A percentile compares a stretch with the other conserved stretches of the same genome.
These are phyloP conservation scores for Panurus biarmicus DNA, from an alignment of 2,113 vertebrate species.

Conservation along the genomic window DNA sequence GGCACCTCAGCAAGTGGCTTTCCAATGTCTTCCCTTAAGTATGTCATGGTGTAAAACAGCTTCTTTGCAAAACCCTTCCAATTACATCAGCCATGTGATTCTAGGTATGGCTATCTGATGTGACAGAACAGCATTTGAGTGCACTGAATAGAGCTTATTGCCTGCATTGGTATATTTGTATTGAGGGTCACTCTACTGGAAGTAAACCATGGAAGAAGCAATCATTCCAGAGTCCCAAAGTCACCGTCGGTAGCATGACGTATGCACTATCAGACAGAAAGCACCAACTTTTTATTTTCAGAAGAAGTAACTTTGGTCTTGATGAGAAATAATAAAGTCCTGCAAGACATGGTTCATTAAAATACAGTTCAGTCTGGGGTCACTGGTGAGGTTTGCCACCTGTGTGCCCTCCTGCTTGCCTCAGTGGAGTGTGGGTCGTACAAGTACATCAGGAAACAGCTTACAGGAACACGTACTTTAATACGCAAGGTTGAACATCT, in stretches of 20 bases:
- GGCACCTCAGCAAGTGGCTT: not conserved
- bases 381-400: not conserved
- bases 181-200: not conserved
- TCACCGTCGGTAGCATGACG: rapidly evolving
- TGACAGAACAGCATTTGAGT: rapidly evolving
- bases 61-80: not conserved
- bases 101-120: not conserved
- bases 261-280: not conserved
- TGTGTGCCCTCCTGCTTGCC: not conserved
- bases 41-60: not conserved
- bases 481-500: not conserved
- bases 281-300: not conserved
- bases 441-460: not conserved
- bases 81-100: not conserved
- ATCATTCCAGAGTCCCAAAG: not conserved
- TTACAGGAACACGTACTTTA: not conserved
- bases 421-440: not conserved
- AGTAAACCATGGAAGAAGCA: not conserved
- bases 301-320: not conserved
- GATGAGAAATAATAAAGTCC: not conserved
- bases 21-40: not conserved
- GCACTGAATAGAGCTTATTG: not conserved
- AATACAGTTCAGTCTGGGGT: not conserved
- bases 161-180: not conserved
- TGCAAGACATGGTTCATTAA: not conserved